Evolutionary conservation across 92 coral and sea anemone genomes (phyloP).

Genomic region (Montipora capitata): DNA sequence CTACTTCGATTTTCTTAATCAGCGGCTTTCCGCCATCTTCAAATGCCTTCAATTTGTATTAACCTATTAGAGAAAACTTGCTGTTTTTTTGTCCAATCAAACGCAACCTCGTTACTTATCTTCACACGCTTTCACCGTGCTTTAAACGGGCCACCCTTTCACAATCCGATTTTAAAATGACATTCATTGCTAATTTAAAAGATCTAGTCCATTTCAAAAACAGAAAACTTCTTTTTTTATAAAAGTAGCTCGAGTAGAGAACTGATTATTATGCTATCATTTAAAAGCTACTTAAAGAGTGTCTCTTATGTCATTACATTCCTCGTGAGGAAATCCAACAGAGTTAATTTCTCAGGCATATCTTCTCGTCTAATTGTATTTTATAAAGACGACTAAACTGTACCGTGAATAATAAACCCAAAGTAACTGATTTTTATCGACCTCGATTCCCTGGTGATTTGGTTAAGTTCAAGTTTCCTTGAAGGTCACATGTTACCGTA

Average conservation of each 20-base stretch:
- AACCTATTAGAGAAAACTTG: not conserved
- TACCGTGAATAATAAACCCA: not conserved
- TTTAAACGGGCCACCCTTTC: not conserved
- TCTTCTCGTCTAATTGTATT: not conserved
- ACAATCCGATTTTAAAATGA: too few relatives aligned
- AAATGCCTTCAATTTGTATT: not conserved
- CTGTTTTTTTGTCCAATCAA: not conserved
- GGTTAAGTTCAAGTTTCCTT: not conserved
- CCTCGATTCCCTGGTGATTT: not conserved
- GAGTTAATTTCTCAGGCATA: not conserved
- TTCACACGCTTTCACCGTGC: not conserved
- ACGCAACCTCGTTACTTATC: not conserved
- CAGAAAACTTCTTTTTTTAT: not conserved
- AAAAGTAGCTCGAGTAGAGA: too few relatives aligned
- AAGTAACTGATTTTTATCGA: not conserved
- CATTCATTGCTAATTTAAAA: too few relatives aligned
- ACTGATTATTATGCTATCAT: too few relatives aligned
- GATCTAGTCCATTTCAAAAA: not conserved
- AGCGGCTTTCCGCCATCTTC: too few relatives aligned
- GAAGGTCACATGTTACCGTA: not conserved
- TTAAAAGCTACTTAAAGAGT: too few relatives aligned
- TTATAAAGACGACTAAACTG: not conserved
- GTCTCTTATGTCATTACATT: not conserved
- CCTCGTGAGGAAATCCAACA: not conserved
- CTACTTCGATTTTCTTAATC: too few relatives aligned